Base-by-base conservation (phyloP, 2,113 vertebrate species). In the Aegithalos caudatus region DNA sequence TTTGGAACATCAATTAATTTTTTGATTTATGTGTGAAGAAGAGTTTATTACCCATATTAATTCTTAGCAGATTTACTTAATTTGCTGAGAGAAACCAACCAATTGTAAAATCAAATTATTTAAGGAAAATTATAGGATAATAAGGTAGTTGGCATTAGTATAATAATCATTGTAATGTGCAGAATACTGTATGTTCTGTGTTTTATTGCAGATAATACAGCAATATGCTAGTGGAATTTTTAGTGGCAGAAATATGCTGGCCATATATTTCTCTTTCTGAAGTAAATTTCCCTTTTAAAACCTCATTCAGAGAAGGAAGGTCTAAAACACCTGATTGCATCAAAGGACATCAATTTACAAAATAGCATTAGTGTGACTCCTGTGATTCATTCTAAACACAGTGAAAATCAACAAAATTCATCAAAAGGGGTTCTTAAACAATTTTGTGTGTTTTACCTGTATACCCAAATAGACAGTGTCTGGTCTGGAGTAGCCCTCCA, bases 81-180 rank as follows among this genome's bases (percentile, higher is more conserved):
- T 92, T 92, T 81, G 81, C 70, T 79, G 61, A 71, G 27, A 61
- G n/a, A 87, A 92, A 92, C n/a, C 65, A 92, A 64, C 42, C 77
- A 95, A 89, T 29, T 80, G 53, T 76, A 95, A 95, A 95, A 96
- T 95, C 66, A 92, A 89, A 92, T 95, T 95, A 91, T 88, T 95
- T 96, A 92, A 88, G 81, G 87, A 86, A 82, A 89, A 85, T 92
- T 79, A 88, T 62, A 70, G 24, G 78, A 70, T 77, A 96, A 94
- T 89, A 61, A 89, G 61, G 54, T 77, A 80, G 65, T 69, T 61
- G 18, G 16, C 70, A 89, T 94, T 91, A 87, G 27, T 91, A 73
- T 60, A 91, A 66, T 86, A 72, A 91, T 60, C 25, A 79, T 10
- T 64, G 8, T 38, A 87, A 91, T 70, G 70, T 76, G 58, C 54